A percentile compares a stretch with the other conserved stretches of the same genome.
phyloP scores from a whole-genome alignment of 1,140 invertebrate genomes.

The Dendroctonus ponderosae region DNA sequence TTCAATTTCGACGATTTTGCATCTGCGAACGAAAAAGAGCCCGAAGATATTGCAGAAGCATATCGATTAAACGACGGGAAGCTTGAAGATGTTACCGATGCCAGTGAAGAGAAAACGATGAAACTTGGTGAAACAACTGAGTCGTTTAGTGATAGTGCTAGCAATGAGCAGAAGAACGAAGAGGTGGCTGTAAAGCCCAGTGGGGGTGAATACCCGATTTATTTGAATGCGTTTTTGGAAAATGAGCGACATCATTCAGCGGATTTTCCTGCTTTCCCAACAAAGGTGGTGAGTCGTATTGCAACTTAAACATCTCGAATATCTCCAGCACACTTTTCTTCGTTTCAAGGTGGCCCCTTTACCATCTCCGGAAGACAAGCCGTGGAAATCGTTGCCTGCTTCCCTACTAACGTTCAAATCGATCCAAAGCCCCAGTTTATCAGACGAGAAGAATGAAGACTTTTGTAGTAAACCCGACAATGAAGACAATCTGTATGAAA shows the following conservation, averaged over 20 bases:
- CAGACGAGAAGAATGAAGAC: too few species aligned
- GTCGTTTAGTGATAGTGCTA: not conserved
- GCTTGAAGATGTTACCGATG: too few species aligned
- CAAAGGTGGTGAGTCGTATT: constrained; percentile 9
- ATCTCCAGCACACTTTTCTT: too few species aligned
- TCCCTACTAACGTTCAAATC: constrained; percentile 40
- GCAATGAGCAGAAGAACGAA: not conserved
- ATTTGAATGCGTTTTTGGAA: constrained; percentile 11
- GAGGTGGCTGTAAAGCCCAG: not conserved
- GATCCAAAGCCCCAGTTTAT: constrained; percentile 12
- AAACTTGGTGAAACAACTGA: not conserved
- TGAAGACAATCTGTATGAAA: too few species aligned
- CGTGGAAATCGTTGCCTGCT: constrained; percentile 47
- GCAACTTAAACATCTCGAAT: too few species aligned
- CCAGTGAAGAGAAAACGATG: constrained; percentile 7
- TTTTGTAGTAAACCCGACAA: too few species aligned
- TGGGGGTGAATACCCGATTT: not conserved
- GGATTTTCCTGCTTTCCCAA: not conserved
- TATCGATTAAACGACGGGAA: too few species aligned
- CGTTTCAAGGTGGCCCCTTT: constrained; percentile 40
- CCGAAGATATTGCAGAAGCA: too few species aligned
- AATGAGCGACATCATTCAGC: constrained; percentile 23
- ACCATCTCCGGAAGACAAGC: constrained; percentile 48
- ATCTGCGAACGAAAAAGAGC: constrained; percentile 15
- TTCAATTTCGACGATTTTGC: constrained; percentile 59